Conservation (phyloP, 2,888 invertebrate species). For the Cosmorhoe ocellata region DNA sequence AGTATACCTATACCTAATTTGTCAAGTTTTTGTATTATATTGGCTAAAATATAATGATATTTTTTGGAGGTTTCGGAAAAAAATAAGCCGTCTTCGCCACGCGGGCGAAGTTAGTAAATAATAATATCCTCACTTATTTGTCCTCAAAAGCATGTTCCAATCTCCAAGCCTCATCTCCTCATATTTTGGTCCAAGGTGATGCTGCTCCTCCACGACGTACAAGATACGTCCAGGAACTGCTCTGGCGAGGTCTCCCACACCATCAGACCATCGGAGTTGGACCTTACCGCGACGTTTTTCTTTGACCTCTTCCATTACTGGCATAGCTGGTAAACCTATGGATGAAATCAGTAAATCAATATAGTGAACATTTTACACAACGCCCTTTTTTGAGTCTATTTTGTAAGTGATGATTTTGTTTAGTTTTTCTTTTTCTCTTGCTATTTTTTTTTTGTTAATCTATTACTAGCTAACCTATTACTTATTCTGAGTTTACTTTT, state of each 20-base stretch:
- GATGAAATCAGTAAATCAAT: not conserved
- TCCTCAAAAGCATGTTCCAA: constrained; percentile 83
- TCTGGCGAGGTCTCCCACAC: constrained; percentile 69
- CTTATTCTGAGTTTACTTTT: no score
- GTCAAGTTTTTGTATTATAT: no score
- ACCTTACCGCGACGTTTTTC: constrained; percentile 76
- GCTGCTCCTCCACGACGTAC: constrained; percentile 87
- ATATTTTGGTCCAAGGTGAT: constrained; percentile 86
- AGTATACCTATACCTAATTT: no score
- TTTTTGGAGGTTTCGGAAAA: no score
- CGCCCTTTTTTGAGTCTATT: no score
- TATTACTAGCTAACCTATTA: no score
- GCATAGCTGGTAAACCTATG: constrained; percentile 84
- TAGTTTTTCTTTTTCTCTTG: no score
- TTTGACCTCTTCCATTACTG: constrained; percentile 82
- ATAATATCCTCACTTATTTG: constrained; percentile 63
- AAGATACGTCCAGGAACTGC: constrained; percentile 71
- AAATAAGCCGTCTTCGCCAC: no score
- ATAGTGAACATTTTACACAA: no score
- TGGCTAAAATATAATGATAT: no score
- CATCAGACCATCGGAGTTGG: constrained; percentile 71
- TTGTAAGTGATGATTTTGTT: not conserved
- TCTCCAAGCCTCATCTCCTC: constrained; percentile 84
- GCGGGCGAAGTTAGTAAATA: not conserved
- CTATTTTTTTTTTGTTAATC: no score